Conservation (phyloP, 2,888 invertebrate species). For the Tenodera sinensis region DNA sequence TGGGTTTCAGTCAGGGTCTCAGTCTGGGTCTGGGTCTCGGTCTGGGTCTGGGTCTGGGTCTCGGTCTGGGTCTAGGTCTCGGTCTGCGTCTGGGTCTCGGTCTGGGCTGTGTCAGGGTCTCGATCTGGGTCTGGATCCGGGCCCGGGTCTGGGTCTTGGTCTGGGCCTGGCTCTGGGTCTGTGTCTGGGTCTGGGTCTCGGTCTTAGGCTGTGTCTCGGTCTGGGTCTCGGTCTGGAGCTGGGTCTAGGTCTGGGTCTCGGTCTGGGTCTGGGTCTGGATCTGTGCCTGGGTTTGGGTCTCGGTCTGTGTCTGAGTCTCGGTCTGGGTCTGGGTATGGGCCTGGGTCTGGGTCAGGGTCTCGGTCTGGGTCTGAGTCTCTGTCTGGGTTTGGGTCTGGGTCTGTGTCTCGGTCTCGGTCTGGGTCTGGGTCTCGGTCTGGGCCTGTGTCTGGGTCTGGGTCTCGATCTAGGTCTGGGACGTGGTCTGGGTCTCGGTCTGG, state of each 20-base stretch:
- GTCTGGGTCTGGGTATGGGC: conserved; percentile 31
- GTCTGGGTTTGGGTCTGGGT: conserved; percentile 31
- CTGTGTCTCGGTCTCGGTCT: no score
- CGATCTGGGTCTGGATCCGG: not conserved
- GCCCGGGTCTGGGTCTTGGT: no score
- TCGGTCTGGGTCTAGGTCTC: not conserved
- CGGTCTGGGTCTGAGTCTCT: conserved; percentile 21
- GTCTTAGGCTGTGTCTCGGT: conserved; percentile 15
- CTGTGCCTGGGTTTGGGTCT: conserved; percentile 15
- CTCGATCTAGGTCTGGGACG: not conserved
- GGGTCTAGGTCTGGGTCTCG: conserved; percentile 32
- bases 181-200: not conserved
- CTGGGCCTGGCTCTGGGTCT: no score
- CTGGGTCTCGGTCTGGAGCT: no score
- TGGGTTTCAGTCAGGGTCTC: no score
- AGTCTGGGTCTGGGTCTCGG: not conserved
- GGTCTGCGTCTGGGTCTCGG: not conserved
- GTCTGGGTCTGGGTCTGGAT: not conserved
- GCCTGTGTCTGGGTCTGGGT: not conserved
- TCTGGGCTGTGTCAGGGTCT: no score
- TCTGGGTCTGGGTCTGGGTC: not conserved
- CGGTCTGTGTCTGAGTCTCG: conserved; percentile 26
- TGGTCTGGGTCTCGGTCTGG: conserved; percentile 33
- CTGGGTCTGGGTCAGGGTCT: conserved; percentile 33
- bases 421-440: not conserved